A percentile compares a stretch with the other conserved stretches of the same genome.
These are phyloP conservation scores for Cryptotermes secundus DNA, from an alignment of 1,140 invertebrate genomes.

Conservation along the genomic window DNA sequence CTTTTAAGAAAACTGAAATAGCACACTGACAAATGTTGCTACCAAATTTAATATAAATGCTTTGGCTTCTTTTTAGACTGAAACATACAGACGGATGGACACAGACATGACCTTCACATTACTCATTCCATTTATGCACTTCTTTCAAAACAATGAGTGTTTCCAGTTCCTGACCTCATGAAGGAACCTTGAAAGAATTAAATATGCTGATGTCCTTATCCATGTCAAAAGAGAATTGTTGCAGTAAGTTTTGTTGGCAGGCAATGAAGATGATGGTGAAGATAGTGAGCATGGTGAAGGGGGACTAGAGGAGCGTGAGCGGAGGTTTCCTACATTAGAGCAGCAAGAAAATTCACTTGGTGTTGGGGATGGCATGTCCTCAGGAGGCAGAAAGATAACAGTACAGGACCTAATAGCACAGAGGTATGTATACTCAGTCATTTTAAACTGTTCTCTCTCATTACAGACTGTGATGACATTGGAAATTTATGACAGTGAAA, in stretches of 20 bases:
- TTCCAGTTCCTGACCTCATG: too few relatives aligned
- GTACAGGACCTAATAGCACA: conserved; percentile 76
- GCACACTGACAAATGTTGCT: too few relatives aligned
- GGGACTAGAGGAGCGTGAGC: conserved; percentile 44
- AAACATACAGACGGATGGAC: too few relatives aligned
- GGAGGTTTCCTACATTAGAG: conserved; percentile 49
- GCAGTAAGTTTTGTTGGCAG: conserved; percentile 37
- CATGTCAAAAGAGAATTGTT: too few relatives aligned
- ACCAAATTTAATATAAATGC: too few relatives aligned
- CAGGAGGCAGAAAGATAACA: conserved; percentile 58
- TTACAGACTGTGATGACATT: background rate
- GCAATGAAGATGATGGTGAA: conserved; percentile 52
- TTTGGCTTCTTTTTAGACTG: too few relatives aligned
- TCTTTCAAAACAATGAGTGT: too few relatives aligned
- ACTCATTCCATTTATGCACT: too few relatives aligned
- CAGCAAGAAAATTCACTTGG: conserved; percentile 42
- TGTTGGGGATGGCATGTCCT: conserved; percentile 47
- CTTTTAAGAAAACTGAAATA: too few relatives aligned
- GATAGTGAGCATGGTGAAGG: conserved; percentile 42
- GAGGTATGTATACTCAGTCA: conserved; percentile 48
- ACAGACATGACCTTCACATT: too few relatives aligned
- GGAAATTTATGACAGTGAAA: background rate
- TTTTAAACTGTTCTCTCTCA: background rate
- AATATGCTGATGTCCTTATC: too few relatives aligned
- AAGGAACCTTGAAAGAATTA: too few relatives aligned